phyloP scores from a whole-genome alignment of 1,140 invertebrate genomes.

The Fopius arisanus region DNA sequence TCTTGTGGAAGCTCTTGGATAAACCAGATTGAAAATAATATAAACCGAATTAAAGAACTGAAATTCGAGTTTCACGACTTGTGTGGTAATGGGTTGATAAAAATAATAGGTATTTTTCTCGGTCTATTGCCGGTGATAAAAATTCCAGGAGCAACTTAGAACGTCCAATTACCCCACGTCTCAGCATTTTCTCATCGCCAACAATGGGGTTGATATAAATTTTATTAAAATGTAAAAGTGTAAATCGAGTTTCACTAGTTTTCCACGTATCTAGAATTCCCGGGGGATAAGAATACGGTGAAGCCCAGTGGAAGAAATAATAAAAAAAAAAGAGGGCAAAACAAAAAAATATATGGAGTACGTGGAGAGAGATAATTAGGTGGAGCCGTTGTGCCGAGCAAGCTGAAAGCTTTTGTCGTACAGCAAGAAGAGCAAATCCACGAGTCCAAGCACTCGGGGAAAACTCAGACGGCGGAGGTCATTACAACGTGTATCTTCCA shows the following conservation, averaged over 20 bases:
- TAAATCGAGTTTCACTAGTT: constrained; percentile 6
- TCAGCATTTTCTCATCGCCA: background rate
- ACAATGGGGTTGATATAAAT: background rate
- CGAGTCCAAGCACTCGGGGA: constrained; percentile 9
- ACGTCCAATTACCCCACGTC: background rate
- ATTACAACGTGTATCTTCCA: constrained; percentile 13
- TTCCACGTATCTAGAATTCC: constrained; percentile 2
- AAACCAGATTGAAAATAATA: too few species aligned
- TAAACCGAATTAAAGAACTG: too few species aligned
- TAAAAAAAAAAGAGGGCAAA: background rate
- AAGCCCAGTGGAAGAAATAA: background rate
- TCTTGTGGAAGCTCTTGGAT: too few species aligned
- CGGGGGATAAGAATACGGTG: background rate
- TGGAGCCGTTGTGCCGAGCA: constrained; percentile 13
- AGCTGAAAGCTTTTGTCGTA: constrained; percentile 14
- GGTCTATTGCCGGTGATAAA: background rate
- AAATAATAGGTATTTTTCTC: background rate
- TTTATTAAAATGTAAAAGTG: constrained; percentile 5
- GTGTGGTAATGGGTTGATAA: background rate
- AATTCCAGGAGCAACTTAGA: background rate
- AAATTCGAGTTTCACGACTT: too few species aligned
- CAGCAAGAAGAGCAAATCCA: constrained; percentile 12
- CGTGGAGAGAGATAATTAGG: constrained; percentile 14
- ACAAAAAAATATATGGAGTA: constrained; percentile 8
- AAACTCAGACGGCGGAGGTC: constrained; percentile 14